Evolutionary conservation across 1,140 invertebrate genomes (phyloP).

Genomic region (Sminthurinus signatus): DNA sequence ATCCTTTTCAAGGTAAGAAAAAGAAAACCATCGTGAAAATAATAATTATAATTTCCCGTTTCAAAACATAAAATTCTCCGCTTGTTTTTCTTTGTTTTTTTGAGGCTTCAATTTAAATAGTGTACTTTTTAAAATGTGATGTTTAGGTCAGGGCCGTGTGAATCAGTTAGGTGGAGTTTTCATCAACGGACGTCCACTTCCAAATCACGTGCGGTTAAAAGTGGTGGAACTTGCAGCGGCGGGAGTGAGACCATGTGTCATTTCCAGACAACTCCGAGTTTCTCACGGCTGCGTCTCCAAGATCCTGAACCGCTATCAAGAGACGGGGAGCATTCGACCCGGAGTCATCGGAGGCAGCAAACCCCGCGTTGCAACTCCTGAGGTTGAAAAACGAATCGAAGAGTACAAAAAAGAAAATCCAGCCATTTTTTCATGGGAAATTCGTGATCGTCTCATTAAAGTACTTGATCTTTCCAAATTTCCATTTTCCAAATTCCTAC

Average conservation of each 20-base stretch:
- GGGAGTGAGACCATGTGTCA: constrained; percentile 51
- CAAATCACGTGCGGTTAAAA: constrained; percentile 50
- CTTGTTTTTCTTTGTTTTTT: neutral
- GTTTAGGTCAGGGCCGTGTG: constrained; percentile 50
- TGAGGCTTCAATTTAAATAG: constrained; percentile 1
- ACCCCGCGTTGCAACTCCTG: constrained; percentile 44
- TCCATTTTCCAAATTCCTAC: too few relatives aligned
- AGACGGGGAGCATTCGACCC: constrained; percentile 51
- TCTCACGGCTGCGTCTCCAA: constrained; percentile 53
- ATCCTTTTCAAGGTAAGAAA: constrained; percentile 44
- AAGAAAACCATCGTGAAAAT: too few relatives aligned
- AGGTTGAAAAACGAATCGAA: constrained; percentile 51
- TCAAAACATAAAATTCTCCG: too few relatives aligned
- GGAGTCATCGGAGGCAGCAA: constrained; percentile 48
- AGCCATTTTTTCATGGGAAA: constrained; percentile 54
- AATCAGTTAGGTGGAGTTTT: constrained; percentile 53
- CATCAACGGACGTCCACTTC: constrained; percentile 52
- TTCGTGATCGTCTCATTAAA: constrained; percentile 50
- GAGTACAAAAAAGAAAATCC: constrained; percentile 53
- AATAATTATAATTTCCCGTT: too few relatives aligned
- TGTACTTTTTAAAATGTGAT: neutral
- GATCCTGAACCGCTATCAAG: constrained; percentile 52
- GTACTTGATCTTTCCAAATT: too few relatives aligned
- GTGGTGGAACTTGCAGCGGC: constrained; percentile 52
- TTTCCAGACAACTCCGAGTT: constrained; percentile 50